Conservation (phyloP, 1,140 invertebrate genomes). For the Drosophila triauraria region DNA sequence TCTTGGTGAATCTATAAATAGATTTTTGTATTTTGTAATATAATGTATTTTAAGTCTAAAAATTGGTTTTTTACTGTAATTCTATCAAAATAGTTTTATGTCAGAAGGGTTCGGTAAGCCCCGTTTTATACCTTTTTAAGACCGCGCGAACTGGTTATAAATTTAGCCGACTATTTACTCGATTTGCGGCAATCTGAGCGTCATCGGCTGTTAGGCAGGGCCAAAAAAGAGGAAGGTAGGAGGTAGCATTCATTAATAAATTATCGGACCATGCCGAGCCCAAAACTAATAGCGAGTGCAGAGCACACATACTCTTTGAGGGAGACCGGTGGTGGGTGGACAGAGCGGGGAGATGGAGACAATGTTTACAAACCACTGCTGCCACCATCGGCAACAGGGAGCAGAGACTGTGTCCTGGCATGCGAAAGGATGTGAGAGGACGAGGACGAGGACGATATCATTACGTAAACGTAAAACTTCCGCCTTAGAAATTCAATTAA, state of each 20-base stretch:
- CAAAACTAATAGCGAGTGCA: constrained; percentile 66
- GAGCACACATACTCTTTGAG: constrained; percentile 17
- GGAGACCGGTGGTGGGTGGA: neutral
- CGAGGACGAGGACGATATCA: constrained; percentile 63
- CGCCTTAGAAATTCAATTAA: constrained; percentile 84
- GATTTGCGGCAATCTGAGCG: constrained; percentile 3
- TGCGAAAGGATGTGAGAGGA: constrained; percentile 39
- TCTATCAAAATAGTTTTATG: neutral
- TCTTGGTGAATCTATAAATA: too few species aligned
- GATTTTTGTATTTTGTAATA: too few species aligned
- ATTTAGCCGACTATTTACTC: neutral
- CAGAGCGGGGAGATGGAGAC: constrained; percentile 17
- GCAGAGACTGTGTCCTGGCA: constrained; percentile 44
- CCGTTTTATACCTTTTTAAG: neutral
- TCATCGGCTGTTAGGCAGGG: neutral
- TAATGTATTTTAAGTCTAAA: too few species aligned
- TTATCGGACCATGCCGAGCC: constrained; percentile 67
- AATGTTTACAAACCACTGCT: constrained; percentile 67
- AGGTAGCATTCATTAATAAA: constrained; percentile 82
- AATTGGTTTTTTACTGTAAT: too few species aligned
- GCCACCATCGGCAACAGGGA: constrained; percentile 51
- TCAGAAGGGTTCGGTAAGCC: neutral
- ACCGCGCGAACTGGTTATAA: neutral
- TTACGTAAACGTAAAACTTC: constrained; percentile 83
- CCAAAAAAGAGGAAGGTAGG: constrained; percentile 56